Evolutionary conservation across 2,797 vertebrate species (phyloP), one percentile per base, ranked within the genome.

Genomic region (Anniella stebbinsi): DNA sequence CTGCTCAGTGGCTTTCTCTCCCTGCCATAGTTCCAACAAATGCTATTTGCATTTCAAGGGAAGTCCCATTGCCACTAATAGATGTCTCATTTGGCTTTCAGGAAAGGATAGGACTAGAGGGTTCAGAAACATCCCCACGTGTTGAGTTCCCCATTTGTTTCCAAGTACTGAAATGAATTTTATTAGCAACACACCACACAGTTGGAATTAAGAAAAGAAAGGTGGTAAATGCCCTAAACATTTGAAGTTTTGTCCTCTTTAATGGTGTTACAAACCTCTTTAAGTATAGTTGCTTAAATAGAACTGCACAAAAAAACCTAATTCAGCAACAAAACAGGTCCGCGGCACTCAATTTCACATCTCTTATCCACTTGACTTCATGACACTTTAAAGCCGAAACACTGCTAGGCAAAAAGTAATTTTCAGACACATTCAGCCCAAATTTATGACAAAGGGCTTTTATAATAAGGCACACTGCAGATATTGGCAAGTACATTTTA

Each of bases 401-500:
- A 87, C 1, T 9, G 1, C 54, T 1, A n/a, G 69, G 60, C 83
- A 89, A 93, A 80, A 12, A 51, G 81, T 75, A 67, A 30, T 0
- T 0, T 84, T 88, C 90, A 86, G 80, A 80, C 9, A 73, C 86
- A 57, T 70, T 82, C 76, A 9, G 23, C 57, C 87, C 80, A 72
- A 51, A 89, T n/a, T 1, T 17, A 45, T 30, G 30, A 91, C 60
- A 91, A 86, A 91, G 90, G 36, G n/a, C 78, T 73, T 78, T 48
- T 87, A 84, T 83, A 90, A 88, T 88, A 91, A 80, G 86, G 91
- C 81, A 90, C 89, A 28, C 86, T 89, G 76, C 38, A 92, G 87
- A 85, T 70, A 87, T 57, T 89, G 91, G 89, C 84, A 90, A 89
- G 41, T 80, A 57, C 83, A 88, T 86, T 93, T 95, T 92, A 86